Base-by-base conservation (phyloP, 2,113 vertebrate genomes). In the Tonatia bakeri region DNA sequence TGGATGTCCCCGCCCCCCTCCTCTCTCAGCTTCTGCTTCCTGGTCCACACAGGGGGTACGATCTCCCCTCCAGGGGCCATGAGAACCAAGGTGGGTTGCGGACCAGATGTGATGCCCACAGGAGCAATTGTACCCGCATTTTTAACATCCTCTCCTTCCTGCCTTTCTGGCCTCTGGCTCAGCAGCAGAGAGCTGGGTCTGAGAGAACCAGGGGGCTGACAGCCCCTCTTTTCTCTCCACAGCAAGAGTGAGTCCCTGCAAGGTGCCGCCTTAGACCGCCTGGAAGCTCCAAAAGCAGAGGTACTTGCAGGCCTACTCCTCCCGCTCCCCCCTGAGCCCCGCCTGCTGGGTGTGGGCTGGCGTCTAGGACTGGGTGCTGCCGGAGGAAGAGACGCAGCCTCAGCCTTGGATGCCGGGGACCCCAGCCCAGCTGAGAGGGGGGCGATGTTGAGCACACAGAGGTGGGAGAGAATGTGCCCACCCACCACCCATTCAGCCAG, bases 211-310 rank as follows among this genome's bases (percentile, higher is more conserved):
- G 33, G 59, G 15, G 26, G 15, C 59, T 85, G 59, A 94, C 28
- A 15, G 5, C 24, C 13, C 5, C 65, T 38, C 36, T 91, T 89
- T 69, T 97, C 70, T 97, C 94, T 97, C 93, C 91, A 28, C 94
- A 99, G 99, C 61, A 99, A 99, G 94, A 98, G 87, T 5, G 24
- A 97, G 69, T 96, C 96, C 52, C 93, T 97, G 3, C 96, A 97
- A 64, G 91, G 20, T 0, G 87, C 98, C 24, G 0, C 80, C 86
- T 69, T 95, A 45, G 98, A 98, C 76, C 97, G 92, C 77, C 33
- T 90, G 4, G 98, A 96, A 87, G 45, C 98, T 67, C 98, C 99
- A 0, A 96, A 98, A 83, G 99, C 98, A 83, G 99, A 99, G 98
- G 98, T 98, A 97, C 67, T 70, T 14, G 19, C 50, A 0, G 52